These are phyloP conservation scores for Temnothorax nylanderi DNA, from an alignment of 1,140 invertebrate species.

Conservation along the genomic window DNA sequence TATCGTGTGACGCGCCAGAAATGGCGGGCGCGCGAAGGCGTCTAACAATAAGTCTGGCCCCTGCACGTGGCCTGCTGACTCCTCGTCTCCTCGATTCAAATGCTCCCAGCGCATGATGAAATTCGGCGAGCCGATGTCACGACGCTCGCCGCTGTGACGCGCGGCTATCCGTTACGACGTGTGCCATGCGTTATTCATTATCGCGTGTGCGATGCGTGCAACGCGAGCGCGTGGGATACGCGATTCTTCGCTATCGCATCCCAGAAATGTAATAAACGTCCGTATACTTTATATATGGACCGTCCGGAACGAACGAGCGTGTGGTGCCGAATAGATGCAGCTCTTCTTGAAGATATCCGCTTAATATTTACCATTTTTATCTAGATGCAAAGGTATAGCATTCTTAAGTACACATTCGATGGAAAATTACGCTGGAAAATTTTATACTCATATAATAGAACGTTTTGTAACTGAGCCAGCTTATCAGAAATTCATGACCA, in stretches of 20 bases:
- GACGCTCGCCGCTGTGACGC: neutral
- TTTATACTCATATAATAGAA: neutral
- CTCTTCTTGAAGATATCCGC: neutral
- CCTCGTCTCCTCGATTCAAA: neutral
- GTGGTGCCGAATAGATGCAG: neutral
- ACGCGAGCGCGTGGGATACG: neutral
- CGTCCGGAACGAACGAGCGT: neutral
- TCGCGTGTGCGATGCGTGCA: neutral
- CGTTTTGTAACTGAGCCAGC: neutral
- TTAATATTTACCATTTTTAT: neutral
- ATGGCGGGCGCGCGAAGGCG: conserved; percentile 26
- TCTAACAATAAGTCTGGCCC: conserved; percentile 53
- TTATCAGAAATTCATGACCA: neutral
- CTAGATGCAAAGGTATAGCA: neutral
- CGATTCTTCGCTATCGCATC: neutral
- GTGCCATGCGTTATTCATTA: conserved; percentile 9
- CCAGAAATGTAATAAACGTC: neutral
- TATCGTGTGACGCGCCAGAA: conserved; percentile 52
- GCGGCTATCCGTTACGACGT: neutral
- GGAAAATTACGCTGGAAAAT: neutral
- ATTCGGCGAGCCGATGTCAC: conserved; percentile 39
- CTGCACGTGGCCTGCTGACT: neutral
- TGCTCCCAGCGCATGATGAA: conserved; percentile 33
- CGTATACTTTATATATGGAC: neutral
- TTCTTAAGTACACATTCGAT: neutral